Evolutionary conservation across 1,140 invertebrate genomes (phyloP).

Genomic region (Drosophila oshimai): DNA sequence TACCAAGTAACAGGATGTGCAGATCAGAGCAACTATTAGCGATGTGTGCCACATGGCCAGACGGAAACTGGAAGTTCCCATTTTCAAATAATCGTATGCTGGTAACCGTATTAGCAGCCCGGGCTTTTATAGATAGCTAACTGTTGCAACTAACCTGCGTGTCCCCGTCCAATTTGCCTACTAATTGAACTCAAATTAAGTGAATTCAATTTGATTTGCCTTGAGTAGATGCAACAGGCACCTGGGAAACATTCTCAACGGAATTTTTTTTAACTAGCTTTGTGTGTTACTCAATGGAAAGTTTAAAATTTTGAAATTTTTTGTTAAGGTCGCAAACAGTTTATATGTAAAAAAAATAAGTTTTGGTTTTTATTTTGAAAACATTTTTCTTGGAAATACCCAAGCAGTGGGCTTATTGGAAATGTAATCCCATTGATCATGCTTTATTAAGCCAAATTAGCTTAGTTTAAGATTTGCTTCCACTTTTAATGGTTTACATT

Average conservation of each 20-base stretch:
- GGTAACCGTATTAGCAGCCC: not conserved
- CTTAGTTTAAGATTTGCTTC: too few species aligned
- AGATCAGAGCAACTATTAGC: not conserved
- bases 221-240: not conserved
- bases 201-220: conserved; percentile 64
- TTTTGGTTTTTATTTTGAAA: too few species aligned
- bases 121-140: conserved; percentile 43
- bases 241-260: not conserved
- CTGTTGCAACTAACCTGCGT: conserved; percentile 34
- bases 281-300: not conserved
- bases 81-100: conserved; percentile 8
- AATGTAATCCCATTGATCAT: too few species aligned
- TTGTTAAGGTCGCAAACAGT: not conserved
- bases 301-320: too few species aligned
- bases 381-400: too few species aligned
- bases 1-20: not conserved
- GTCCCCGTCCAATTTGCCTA: conserved; percentile 36
- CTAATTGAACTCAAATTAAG: conserved; percentile 56
- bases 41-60: not conserved
- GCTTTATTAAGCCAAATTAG: too few species aligned
- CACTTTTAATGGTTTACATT: too few species aligned
- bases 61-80: not conserved
- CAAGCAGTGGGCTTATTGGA: too few species aligned
- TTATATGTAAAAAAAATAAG: too few species aligned
- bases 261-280: not conserved